phyloP scores from a whole-genome alignment of 2,797 vertebrate genomes.

The Craterocephalus amniculus region DNA sequence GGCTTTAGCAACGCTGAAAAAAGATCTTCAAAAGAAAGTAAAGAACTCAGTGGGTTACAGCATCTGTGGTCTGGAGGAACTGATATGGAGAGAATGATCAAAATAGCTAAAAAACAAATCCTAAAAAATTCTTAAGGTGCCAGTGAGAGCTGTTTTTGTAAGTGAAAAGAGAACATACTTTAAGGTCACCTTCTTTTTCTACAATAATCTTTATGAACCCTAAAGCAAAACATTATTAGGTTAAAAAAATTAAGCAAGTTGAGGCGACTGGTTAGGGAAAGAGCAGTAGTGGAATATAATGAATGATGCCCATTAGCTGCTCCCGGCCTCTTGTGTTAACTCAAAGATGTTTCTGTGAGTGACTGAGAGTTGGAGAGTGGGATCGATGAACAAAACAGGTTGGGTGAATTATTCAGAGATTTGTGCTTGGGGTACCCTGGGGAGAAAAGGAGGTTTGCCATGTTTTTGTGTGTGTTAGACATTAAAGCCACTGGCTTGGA shows the following conservation, averaged over 20 bases:
- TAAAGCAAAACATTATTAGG: neutral
- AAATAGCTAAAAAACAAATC: slow-evolving; percentile 40
- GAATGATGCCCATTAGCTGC: slow-evolving; percentile 45
- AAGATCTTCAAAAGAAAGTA: slow-evolving; percentile 57
- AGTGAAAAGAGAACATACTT: neutral
- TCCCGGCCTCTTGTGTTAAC: slow-evolving; percentile 45
- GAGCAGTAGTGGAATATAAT: slow-evolving; percentile 41
- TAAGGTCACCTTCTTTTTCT: neutral
- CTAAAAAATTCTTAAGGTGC: slow-evolving; percentile 29
- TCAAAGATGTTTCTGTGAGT: slow-evolving; percentile 62
- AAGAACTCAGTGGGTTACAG: slow-evolving; percentile 46
- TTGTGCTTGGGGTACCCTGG: slow-evolving; percentile 45
- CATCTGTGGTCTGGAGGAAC: slow-evolving; percentile 26
- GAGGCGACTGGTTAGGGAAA: neutral
- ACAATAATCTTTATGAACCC: slow-evolving; percentile 7
- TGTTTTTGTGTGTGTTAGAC: slow-evolving; percentile 36
- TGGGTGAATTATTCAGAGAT: slow-evolving; percentile 75
- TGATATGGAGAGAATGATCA: slow-evolving; percentile 52
- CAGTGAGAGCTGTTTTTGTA: neutral
- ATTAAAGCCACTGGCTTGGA: slow-evolving; percentile 27
- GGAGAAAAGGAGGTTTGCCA: slow-evolving; percentile 21
- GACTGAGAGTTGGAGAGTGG: slow-evolving; percentile 42
- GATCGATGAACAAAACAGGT: slow-evolving; percentile 70
- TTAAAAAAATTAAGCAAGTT: slow-evolving; percentile 1
- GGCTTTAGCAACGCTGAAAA: slow-evolving; percentile 18